These are phyloP conservation scores for Catamblyrhynchus diadema DNA, from an alignment of 2,797 vertebrate genomes.

Conservation along the genomic window DNA sequence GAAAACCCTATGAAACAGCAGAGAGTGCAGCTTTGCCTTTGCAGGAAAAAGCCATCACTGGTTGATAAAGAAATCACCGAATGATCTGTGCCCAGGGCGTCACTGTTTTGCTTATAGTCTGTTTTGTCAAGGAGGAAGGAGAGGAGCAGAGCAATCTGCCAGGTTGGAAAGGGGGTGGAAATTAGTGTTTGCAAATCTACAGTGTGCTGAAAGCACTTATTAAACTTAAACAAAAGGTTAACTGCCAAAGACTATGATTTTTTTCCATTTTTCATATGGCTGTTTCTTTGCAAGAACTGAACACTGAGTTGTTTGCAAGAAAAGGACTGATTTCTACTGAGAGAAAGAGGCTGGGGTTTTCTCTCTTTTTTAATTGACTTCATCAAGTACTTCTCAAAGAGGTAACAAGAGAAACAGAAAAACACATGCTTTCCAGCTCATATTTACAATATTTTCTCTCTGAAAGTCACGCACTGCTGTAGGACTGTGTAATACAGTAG, in stretches of 20 bases:
- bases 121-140: background rate
- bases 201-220: background rate
- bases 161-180: background rate
- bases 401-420: conserved; percentile 1
- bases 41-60: background rate
- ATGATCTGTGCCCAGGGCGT: background rate
- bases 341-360: fast-evolving
- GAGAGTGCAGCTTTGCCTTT: background rate
- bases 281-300: background rate
- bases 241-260: background rate
- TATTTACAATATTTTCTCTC: background rate
- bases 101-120: background rate
- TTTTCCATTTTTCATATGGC: background rate
- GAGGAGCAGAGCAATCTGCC: background rate
- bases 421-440: background rate
- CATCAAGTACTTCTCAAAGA: background rate
- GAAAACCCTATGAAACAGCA: background rate
- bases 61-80: background rate
- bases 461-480: background rate
- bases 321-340: background rate
- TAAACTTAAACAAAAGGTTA: conserved; percentile 2
- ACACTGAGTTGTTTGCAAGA: background rate
- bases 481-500: background rate
- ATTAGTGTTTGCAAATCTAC: background rate
- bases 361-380: background rate